Percentiles rank a stretch among this genome's conserved stretches.
Evolutionary conservation across 2,797 vertebrate species (phyloP).

Genomic region (Chiroxiphia lanceolata): DNA sequence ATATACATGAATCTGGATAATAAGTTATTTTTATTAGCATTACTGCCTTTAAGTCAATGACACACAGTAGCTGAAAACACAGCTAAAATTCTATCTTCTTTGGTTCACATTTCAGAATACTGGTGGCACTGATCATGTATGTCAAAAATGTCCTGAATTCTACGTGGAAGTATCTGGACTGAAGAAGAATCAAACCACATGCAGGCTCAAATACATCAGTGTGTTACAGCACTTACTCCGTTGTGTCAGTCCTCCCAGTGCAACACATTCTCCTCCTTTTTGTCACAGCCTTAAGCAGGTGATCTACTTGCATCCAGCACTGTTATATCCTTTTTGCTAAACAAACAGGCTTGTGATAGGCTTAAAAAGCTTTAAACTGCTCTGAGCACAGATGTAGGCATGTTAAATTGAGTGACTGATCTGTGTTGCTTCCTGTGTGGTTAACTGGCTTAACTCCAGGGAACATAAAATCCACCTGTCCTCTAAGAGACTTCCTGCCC

Average conservation of each 20-base stretch:
- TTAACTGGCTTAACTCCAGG: not conserved
- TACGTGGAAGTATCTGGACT: not conserved
- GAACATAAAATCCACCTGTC: not conserved
- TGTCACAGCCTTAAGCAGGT: not conserved
- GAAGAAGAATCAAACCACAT: not conserved
- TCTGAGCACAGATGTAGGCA: not conserved
- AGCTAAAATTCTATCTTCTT: not conserved
- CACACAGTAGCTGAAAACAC: not conserved
- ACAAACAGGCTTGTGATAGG: not conserved
- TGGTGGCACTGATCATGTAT: rapidly evolving
- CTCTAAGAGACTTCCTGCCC: not conserved
- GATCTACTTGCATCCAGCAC: not conserved
- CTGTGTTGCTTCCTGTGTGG: not conserved
- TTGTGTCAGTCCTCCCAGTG: not conserved
- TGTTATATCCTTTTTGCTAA: not conserved
- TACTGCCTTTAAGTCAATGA: not conserved
- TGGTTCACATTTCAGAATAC: not conserved
- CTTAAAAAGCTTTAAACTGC: not conserved
- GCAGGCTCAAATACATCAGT: not conserved
- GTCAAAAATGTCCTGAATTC: not conserved
- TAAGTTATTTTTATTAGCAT: not conserved
- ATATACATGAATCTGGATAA: not conserved
- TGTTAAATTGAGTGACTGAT: not conserved
- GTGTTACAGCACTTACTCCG: rapidly evolving
- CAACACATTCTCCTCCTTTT: not conserved